Conservation (phyloP, 2,113 vertebrate genomes). For the Hydrolagus affinis region DNA sequence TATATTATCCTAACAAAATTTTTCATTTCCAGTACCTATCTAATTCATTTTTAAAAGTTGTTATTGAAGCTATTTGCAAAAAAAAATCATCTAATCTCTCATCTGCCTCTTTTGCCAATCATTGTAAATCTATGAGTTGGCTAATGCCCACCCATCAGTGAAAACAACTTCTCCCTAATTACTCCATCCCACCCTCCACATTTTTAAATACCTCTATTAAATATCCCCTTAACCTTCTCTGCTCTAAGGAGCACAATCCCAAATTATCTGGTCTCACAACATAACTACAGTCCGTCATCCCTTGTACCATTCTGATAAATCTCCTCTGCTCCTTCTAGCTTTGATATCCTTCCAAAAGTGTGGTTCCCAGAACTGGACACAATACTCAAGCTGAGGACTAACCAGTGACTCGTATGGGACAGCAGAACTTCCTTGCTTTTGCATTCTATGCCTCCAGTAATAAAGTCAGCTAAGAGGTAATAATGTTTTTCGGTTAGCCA, state of each 20-base stretch:
- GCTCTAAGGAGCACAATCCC: neutral
- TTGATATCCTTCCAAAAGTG: neutral
- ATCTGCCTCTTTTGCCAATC: neutral
- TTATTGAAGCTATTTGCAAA: too few relatives aligned
- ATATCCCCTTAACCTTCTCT: too few relatives aligned
- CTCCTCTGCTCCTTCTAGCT: neutral
- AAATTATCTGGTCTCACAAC: neutral
- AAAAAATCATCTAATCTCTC: neutral
- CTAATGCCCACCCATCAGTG: neutral
- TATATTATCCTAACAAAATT: too few relatives aligned
- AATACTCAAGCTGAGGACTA: neutral
- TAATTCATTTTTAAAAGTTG: too few relatives aligned
- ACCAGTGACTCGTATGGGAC: neutral
- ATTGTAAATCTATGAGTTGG: neutral
- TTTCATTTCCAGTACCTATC: too few relatives aligned
- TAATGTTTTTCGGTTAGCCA: too few relatives aligned
- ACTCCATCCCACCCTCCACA: too few relatives aligned
- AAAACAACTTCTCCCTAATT: neutral
- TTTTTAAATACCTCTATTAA: too few relatives aligned
- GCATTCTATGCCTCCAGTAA: too few relatives aligned
- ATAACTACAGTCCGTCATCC: neutral
- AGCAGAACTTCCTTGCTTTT: too few relatives aligned
- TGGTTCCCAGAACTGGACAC: neutral
- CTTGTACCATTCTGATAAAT: neutral
- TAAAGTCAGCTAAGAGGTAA: too few relatives aligned